These are phyloP conservation scores for Tipula confusa DNA, from an alignment of 2,888 invertebrate species.

Conservation along the genomic window DNA sequence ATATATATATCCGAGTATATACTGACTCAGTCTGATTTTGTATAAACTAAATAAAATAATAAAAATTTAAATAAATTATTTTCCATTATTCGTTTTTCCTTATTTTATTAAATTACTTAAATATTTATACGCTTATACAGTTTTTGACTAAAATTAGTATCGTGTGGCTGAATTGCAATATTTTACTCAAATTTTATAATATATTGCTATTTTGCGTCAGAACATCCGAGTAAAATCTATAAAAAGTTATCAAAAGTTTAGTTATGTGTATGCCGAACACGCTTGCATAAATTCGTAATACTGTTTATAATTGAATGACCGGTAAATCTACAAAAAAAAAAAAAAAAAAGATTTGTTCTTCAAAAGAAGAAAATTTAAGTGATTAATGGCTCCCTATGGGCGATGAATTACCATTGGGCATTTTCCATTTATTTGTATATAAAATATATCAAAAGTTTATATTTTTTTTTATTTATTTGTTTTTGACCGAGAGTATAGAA, in stretches of 20 bases:
- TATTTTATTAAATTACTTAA: neutral
- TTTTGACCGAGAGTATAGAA: neutral
- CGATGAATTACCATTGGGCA: neutral
- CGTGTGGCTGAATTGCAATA: neutral
- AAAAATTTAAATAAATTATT: neutral
- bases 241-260: neutral
- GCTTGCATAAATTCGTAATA: neutral
- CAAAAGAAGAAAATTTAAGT: neutral
- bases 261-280: neutral
- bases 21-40: neutral
- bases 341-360: neutral
- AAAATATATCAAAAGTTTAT: neutral
- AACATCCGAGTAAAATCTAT: neutral
- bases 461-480: neutral
- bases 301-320: neutral
- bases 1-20: neutral
- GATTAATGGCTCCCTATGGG: neutral
- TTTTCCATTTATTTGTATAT: neutral
- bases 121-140: neutral
- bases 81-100: neutral
- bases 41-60: neutral
- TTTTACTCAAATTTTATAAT: neutral
- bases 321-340: neutral
- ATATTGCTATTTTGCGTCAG: neutral
- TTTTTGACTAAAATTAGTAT: neutral